Base-by-base conservation (phyloP, 2,888 invertebrate species). In the Synergus umbraculus region DNA sequence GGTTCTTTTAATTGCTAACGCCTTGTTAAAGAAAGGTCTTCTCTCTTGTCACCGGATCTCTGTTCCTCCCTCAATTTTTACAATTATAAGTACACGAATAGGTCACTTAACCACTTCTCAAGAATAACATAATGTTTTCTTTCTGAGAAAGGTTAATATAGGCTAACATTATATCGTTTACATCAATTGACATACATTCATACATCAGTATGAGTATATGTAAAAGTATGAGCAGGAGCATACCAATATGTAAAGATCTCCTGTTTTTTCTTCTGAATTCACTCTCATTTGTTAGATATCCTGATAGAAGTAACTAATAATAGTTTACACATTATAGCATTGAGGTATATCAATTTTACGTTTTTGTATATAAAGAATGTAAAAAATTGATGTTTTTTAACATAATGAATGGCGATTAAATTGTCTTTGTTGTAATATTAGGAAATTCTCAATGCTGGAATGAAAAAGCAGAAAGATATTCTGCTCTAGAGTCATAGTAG, bases 91-190 rank as follows among this genome's bases (percentile, higher is more conserved):
- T 54, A 73, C 73, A 73, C 54, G 29, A 54, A 44, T 10, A 5
- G 46, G 22, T 46, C 46, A 67, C 10, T 18, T 22, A 67, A 73
- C 10, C 49, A 49, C 29, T 54, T 41, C n/a, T 54, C 12, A 41
- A 22, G 3, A 22, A 12, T 63, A 44, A 22, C 46, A 44, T 63
- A 22, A n/a, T 43, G 13, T 13, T 63, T 58, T 60, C 15, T 44
- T 58, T 46, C 18, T 77, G 22, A 66, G 12, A 80, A 69, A 49
- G 58, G 76, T 67, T 43, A 8, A 65, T 80, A 81, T 29, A 29
- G 79, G 73, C 78, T 66, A 73, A 44, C 76, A 78, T 69, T 80
- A 77, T 77, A 54, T 78, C 43, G 44, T 63, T 44, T 64, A 64
- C 22, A 37, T 37, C 5, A 37, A 46, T 49, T 15, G 18, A 78